Conservation (phyloP, 2,888 invertebrate genomes). For the Machimus atricapillus region DNA sequence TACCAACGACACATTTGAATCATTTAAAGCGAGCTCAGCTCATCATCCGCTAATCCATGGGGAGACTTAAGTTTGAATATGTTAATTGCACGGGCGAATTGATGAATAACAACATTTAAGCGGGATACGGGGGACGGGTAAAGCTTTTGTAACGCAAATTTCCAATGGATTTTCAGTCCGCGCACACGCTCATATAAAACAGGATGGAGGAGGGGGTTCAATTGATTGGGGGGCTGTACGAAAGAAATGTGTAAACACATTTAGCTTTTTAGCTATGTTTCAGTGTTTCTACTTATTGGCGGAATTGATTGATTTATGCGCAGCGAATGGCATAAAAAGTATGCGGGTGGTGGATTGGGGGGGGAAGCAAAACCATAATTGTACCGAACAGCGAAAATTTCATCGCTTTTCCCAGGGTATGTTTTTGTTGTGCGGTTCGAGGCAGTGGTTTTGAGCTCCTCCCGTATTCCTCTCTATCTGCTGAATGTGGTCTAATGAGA, state of each 20-base stretch:
- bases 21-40: slow-evolving; percentile 14
- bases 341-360: not conserved
- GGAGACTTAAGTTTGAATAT: slow-evolving; percentile 28
- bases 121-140: not conserved
- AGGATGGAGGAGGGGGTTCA: not conserved
- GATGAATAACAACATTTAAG: slow-evolving; percentile 11
- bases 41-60: slow-evolving; percentile 29
- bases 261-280: not conserved
- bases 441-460: not conserved
- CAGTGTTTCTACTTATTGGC: not conserved
- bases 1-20: slow-evolving; percentile 26
- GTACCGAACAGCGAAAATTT: not conserved
- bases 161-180: not conserved
- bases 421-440: not conserved
- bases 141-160: not conserved
- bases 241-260: not conserved
- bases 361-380: not conserved
- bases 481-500: not conserved
- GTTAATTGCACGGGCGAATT: slow-evolving; percentile 18
- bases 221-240: not conserved
- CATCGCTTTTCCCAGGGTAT: not conserved
- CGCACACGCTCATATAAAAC: not conserved
- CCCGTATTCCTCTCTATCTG: not conserved
- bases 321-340: not conserved
- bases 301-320: not conserved